These are phyloP conservation scores for Anseranas semipalmata DNA, from an alignment of 2,113 vertebrate genomes.

Conservation along the genomic window DNA sequence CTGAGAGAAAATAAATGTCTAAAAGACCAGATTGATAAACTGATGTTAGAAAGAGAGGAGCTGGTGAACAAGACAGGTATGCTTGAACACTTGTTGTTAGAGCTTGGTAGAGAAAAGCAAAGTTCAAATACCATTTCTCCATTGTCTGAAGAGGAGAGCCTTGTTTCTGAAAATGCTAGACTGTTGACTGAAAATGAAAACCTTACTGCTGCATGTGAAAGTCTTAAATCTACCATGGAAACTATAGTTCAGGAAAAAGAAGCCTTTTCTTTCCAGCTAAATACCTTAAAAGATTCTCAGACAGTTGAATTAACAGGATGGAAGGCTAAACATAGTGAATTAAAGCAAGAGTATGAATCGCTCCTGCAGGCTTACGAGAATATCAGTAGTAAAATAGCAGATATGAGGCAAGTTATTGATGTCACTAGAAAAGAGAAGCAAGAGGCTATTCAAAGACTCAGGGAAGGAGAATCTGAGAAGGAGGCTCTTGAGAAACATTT, in stretches of 20 bases:
- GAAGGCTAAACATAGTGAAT: conserved; percentile 85
- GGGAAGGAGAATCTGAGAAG: conserved; percentile 73
- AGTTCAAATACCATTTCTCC: neutral
- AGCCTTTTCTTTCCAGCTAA: conserved; percentile 87
- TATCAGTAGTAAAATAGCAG: conserved; percentile 86
- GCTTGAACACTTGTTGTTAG: conserved; percentile 61
- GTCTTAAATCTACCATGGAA: conserved; percentile 87
- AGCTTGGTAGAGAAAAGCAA: conserved; percentile 68
- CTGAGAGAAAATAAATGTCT: conserved; percentile 80
- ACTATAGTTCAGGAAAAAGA: conserved; percentile 88
- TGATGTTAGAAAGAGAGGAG: conserved; percentile 68
- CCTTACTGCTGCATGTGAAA: conserved; percentile 85
- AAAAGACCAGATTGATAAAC: conserved; percentile 72
- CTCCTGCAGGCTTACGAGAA: conserved; percentile 89
- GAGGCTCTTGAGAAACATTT: conserved; percentile 68
- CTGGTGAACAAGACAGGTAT: conserved; percentile 50
- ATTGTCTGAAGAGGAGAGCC: conserved; percentile 60
- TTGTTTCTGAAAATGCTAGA: conserved; percentile 69
- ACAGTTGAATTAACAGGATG: conserved; percentile 87
- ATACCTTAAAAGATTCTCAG: conserved; percentile 87
- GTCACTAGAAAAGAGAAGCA: conserved; percentile 82
- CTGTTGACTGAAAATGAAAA: conserved; percentile 82
- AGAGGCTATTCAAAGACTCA: conserved; percentile 76
- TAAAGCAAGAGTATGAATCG: conserved; percentile 88
- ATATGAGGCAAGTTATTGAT: conserved; percentile 87